Evolutionary conservation across 2,797 vertebrate genomes (phyloP), one percentile per base, ranked within the genome.

Genomic region (Bovichtus variegatus): DNA sequence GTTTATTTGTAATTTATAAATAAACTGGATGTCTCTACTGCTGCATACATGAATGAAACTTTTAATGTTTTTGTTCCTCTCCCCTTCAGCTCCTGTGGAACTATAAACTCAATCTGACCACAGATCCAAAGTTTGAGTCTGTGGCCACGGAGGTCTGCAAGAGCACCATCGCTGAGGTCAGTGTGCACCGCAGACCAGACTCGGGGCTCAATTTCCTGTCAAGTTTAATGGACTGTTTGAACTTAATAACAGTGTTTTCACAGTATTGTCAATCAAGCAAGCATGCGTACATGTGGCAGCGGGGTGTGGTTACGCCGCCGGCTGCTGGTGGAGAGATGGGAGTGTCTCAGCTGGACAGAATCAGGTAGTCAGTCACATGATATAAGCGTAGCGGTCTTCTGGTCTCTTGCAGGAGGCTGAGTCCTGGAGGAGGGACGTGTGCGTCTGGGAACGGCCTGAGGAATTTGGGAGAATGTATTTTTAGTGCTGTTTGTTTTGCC

Each of bases 111-210:
- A 98, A 99, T 81, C 91, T 99, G 88, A 99, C 97, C 18, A 98
- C 96, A 9, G 97, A 99, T 84, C 94, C 96, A 0, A 88, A 98
- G 93, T 99, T 99, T 78, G 97, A 99, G 91, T 97, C 97, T 0
- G 97, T 98, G 71, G 98, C 98, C 29, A 93, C 93, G 72, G 97
- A 99, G 71, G 97, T 99, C 84, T 99, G 98, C 94, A 98, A 97
- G 88, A 96, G 95, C 82, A 97, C 97, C 64, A 96, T 98, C 75
- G 80, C 92, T 10, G 97, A 97, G 95, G 97, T 99, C 18, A 59
- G 84, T 70, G 23, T 54, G 70, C 51, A 6, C 18, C 8, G 7
- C 36, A 0, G 46, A 9, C 21, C 41, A 51, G 43, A 19, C 23
- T 49, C 31, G 3, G 49, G 21, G n/a, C 36, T 47, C 27, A 44